Evolutionary conservation across 1,140 invertebrate species (phyloP).

Genomic region (Luehdorfia chinensis): DNA sequence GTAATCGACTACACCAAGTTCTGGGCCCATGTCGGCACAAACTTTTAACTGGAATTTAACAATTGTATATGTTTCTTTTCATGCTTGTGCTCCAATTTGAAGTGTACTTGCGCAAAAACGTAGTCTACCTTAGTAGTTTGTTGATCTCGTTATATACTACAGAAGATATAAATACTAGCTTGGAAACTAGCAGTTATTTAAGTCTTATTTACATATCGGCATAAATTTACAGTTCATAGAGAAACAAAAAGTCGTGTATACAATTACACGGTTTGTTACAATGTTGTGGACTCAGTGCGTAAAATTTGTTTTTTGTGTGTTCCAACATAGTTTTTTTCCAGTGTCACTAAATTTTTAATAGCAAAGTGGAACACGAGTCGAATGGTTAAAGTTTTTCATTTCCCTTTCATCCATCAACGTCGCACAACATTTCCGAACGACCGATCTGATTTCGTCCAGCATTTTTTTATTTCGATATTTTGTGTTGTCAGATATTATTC

Average conservation of each 20-base stretch:
- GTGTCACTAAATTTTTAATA: conserved; percentile 11
- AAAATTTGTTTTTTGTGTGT: conserved; percentile 13
- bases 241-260: too few relatives aligned
- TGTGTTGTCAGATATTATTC: too few relatives aligned
- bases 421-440: conserved; percentile 18
- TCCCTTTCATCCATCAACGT: conserved; percentile 36
- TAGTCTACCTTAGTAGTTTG: conserved; percentile 8
- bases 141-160: conserved; percentile 7
- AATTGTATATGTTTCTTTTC: conserved; percentile 27
- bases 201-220: too few relatives aligned
- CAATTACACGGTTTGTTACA: too few relatives aligned
- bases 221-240: too few relatives aligned
- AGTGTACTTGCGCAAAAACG: conserved; percentile 10
- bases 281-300: too few relatives aligned
- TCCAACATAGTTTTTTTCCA: conserved; percentile 3
- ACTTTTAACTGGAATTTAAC: conserved; percentile 30
- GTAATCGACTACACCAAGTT: conserved; percentile 46
- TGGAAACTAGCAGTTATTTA: too few relatives aligned
- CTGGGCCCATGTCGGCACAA: conserved; percentile 19
- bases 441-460: conserved; percentile 14
- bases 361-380: conserved; percentile 9
- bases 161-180: not conserved
- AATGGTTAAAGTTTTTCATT: conserved; percentile 31
- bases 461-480: conserved; percentile 1
- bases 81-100: conserved; percentile 14